Percentiles rank a stretch among this genome's conserved stretches.
Conservation (phyloP, 2,888 invertebrate genomes). For the Strigamia maritima region DNA sequence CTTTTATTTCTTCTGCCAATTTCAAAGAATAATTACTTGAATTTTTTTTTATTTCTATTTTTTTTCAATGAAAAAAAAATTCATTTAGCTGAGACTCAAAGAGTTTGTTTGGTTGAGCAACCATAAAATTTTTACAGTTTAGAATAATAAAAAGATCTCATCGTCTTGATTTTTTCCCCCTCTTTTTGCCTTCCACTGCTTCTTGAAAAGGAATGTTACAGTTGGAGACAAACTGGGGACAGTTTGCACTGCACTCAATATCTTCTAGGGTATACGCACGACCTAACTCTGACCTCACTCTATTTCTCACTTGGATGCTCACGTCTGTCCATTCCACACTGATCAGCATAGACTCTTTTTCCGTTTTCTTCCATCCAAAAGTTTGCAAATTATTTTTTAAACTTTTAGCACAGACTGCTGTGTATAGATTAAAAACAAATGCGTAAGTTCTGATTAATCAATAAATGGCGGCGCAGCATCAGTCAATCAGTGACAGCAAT, state of each 20-base stretch:
- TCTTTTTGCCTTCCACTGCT: neutral
- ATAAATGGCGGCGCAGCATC: too few species aligned
- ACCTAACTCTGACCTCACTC: constrained; percentile 30
- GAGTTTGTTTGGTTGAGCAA: constrained; percentile 20
- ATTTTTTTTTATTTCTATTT: neutral
- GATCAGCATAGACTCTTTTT: constrained; percentile 24
- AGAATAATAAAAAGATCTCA: constrained; percentile 18
- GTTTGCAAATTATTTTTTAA: constrained; percentile 14
- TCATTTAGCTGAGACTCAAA: neutral
- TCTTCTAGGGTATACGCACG: constrained; percentile 31
- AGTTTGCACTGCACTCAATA: constrained; percentile 34
- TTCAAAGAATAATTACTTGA: constrained; percentile 3
- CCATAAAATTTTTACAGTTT: constrained; percentile 24
- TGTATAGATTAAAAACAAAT: too few species aligned
- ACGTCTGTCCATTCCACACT: constrained; percentile 30
- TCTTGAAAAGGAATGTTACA: constrained; percentile 7
- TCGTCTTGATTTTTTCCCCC: constrained; percentile 2
- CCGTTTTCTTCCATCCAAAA: neutral
- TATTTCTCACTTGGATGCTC: constrained; percentile 30
- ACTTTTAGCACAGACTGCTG: neutral
- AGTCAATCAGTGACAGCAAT: too few species aligned
- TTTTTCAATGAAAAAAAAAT: neutral
- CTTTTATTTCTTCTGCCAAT: neutral
- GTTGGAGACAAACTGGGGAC: constrained; percentile 32
- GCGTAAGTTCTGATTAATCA: too few species aligned